Evolutionary conservation across 2,888 invertebrate species (phyloP), one percentile per base, ranked within the genome.

Genomic region (Apeira syringaria): DNA sequence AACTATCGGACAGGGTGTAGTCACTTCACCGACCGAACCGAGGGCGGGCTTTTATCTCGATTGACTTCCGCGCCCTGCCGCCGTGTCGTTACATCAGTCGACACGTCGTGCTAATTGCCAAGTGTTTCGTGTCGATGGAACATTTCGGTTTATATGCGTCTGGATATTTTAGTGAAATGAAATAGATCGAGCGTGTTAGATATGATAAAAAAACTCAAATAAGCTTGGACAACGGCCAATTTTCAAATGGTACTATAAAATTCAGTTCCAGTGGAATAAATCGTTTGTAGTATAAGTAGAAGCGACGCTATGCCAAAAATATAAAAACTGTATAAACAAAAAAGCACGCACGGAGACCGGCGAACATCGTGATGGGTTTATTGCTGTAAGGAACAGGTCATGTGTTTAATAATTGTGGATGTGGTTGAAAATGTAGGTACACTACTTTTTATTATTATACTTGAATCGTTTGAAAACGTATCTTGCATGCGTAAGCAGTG

Each of bases 171-270:
- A 8, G 13, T 8, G 28, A 5, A 13, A 4, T 18, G 34, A 48
- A 46, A 51, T 59, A 64, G 60, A 78, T 69, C 83, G 81, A 61
- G 57, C 83, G 82, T 70, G 53, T 70, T 74, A 70, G 53, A 70
- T 74, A 70, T 71, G 57, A 68, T 64, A 68, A 64, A 70, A 68
- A 78, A 67, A 59, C 56, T 67, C 65, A 58, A 73, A 62, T 76
- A 58, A 62, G 53, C 62, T 78, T 85, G 88, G 87, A 78, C 47
- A 8, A n/a, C 22, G 51, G 81, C 87, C 87, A 86, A 61, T 60
- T 71, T 69, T 73, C 64, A 69, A 78, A 83, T 74, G 79, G 75
- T 74, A 75, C 74, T 72, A 83, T 86, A 83, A 86, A 87, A 82
- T 72, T 65, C 66, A 80, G 71, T 75, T 83, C 72, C 79, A 80